Evolutionary conservation across 2,888 invertebrate species (phyloP).

Genomic region (Calliopum simillimum): DNA sequence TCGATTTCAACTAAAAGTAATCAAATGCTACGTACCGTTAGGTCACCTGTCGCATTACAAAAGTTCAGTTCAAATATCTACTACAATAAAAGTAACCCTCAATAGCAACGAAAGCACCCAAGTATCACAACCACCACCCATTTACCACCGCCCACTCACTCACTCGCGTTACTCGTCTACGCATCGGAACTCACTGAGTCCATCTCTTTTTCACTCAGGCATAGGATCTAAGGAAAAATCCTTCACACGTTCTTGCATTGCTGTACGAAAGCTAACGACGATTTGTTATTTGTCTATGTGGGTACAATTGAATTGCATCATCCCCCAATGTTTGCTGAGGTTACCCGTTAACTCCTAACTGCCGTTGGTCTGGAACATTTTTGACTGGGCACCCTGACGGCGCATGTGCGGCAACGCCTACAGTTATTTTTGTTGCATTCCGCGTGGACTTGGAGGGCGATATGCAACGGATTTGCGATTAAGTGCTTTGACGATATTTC

Average conservation of each 20-base stretch:
- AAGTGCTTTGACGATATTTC: constrained; percentile 21
- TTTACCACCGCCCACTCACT: constrained; percentile 11
- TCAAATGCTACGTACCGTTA: constrained; percentile 46
- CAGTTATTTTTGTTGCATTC: constrained; percentile 48
- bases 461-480: constrained; percentile 39
- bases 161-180: constrained; percentile 26
- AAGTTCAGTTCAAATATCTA: constrained; percentile 54
- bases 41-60: constrained; percentile 61
- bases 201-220: constrained; percentile 14
- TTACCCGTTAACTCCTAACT: no score
- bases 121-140: constrained; percentile 35
- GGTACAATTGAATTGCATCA: constrained; percentile 53
- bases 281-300: constrained; percentile 17
- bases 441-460: constrained; percentile 39
- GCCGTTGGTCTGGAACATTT: no score
- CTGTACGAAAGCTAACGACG: constrained; percentile 10
- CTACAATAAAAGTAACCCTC: constrained; percentile 28
- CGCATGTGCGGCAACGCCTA: constrained; percentile 66
- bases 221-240: constrained; percentile 35
- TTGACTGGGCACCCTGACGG: constrained; percentile 33
- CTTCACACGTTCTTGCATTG: constrained; percentile 39
- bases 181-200: constrained; percentile 43
- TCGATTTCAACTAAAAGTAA: constrained; percentile 54
- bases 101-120: constrained; percentile 52
- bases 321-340: constrained; percentile 45